These are phyloP conservation scores for Plestiodon gilberti DNA, from an alignment of 2,113 vertebrate species.

Conservation along the genomic window DNA sequence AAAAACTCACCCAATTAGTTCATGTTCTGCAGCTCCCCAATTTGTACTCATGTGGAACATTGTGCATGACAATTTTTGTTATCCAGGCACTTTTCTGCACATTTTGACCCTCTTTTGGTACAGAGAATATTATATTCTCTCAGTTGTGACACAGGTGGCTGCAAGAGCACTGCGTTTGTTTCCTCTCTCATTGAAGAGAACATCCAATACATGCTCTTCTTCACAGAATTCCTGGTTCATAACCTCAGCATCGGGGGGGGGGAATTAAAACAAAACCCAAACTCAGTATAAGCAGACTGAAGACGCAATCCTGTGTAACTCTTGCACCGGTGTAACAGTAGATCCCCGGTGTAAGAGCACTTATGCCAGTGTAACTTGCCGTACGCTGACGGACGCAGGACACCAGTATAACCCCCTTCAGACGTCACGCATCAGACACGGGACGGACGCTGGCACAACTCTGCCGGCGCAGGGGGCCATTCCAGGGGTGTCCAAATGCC, in stretches of 20 bases:
- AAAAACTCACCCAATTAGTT: not conserved
- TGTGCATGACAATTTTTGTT: not conserved
- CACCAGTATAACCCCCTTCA: too few relatives aligned
- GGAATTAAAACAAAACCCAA: too few relatives aligned
- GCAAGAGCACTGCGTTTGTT: not conserved
- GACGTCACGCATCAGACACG: too few relatives aligned
- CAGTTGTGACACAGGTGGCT: not conserved
- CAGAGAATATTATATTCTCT: not conserved
- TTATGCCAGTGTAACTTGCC: too few relatives aligned
- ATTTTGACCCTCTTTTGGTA: not conserved
- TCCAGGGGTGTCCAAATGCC: too few relatives aligned
- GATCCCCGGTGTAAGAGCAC: too few relatives aligned
- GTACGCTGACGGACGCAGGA: too few relatives aligned
- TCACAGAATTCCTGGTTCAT: not conserved
- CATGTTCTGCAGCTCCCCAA: not conserved
- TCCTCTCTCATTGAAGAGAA: not conserved
- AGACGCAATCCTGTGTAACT: too few relatives aligned
- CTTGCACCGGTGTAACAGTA: too few relatives aligned
- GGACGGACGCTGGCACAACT: too few relatives aligned
- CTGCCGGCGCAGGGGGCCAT: too few relatives aligned
- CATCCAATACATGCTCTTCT: not conserved
- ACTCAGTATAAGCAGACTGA: not conserved
- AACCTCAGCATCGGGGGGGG: not conserved
- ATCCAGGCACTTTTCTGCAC: not conserved
- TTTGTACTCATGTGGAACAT: not conserved